Evolutionary conservation across 2,888 invertebrate species (phyloP), one percentile per base, ranked within the genome.

Genomic region (Spisula subtruncata): DNA sequence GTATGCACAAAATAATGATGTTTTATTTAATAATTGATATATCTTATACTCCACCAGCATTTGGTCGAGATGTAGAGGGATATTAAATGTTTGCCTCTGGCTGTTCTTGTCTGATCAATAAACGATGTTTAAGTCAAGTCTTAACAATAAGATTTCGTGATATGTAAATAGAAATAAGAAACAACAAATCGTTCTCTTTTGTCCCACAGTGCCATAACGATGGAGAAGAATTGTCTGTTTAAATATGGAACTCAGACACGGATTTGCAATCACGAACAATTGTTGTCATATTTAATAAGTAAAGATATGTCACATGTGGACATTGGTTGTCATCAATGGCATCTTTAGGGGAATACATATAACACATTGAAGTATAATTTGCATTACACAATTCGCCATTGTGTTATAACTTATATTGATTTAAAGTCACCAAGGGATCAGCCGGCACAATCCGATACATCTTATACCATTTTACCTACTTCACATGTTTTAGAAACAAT

Each of bases 201-300:
- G 25, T 32, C 18, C 32, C 75, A 32, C 75, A 75, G 35, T 14
- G 35, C 32, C 1, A 14, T 32, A 25, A 18, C 18, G 25, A 35
- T 16, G 75, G 18, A 35, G 35, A 32, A 8, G 14, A 12, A 32
- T 18, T 75, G 12, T 32, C 75, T 75, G 35, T 14, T 75, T 75
- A 16, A 32, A 35, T 75, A 35, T 32, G 18, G 35, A 2, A 16
- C 18, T 32, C 32, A 18, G 75, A 35, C 32, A 32, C 16, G 32
- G 75, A 75, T 75, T 75, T 75, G 32, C 32, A 32, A 75, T 75
- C 16, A 35, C 35, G 75, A 35, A 16, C 32, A 75, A 75, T 75
- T 35, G 75, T 75, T 75, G 75, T 75, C 75, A 32, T 75, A 75
- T 35, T 75, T 75, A 18, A 75, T 35, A 75, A 75, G 35, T 20